These are phyloP conservation scores for Gavialis gangeticus DNA, from an alignment of 2,113 vertebrate species.

Conservation along the genomic window DNA sequence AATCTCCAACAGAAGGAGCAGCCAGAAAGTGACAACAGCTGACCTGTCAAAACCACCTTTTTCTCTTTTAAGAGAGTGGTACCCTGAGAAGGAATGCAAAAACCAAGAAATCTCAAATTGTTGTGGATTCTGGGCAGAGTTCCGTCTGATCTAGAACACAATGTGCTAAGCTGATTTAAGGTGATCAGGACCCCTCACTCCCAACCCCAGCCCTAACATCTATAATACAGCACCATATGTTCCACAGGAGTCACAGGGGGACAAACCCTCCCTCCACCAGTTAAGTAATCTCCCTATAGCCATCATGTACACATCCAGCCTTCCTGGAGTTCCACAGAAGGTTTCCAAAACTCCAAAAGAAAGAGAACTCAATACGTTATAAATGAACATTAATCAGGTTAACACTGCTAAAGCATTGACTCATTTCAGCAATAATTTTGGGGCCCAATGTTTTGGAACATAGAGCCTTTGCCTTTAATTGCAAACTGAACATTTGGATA, in stretches of 20 bases:
- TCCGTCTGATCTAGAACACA: not conserved
- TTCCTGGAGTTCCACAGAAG: not conserved
- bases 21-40: not conserved
- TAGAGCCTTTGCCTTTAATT: not conserved
- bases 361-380: not conserved
- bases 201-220: not conserved
- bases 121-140: not conserved
- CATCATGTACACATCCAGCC: not conserved
- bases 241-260: not conserved
- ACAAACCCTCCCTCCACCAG: not conserved
- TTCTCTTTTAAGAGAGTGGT: not conserved
- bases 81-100: not conserved
- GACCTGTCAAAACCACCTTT: not conserved
- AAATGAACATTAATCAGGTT: not conserved
- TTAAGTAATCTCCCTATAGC: not conserved
- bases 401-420: not conserved
- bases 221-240: not conserved
- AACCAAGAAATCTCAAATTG: not conserved
- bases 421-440: too few relatives aligned
- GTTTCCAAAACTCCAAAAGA: not conserved
- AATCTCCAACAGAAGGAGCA: rapidly evolving
- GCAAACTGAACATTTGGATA: not conserved
- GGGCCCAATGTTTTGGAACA: not conserved
- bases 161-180: not conserved
- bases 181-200: not conserved